Evolutionary conservation across 2,113 vertebrate species (phyloP).

Genomic region (Bostrychus sinensis): DNA sequence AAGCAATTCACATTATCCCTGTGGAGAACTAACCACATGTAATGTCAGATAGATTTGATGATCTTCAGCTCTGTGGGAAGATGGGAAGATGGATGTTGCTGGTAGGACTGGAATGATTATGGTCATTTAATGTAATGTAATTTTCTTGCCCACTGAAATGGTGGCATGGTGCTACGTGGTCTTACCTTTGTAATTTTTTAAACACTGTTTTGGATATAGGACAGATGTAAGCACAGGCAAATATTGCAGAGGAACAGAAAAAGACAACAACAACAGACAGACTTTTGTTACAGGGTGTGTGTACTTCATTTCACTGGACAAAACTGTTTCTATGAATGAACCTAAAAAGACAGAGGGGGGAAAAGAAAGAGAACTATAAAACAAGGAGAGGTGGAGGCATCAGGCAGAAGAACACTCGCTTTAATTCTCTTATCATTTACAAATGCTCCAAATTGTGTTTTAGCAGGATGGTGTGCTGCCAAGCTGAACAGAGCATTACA

Average conservation of each 20-base stretch:
- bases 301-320: constrained; percentile 19
- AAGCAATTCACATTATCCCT: too few species aligned
- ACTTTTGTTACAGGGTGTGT: constrained; percentile 19
- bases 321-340: constrained; percentile 38
- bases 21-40: too few species aligned
- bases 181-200: too few species aligned
- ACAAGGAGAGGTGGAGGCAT: constrained; percentile 15
- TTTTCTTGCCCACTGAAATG: too few species aligned
- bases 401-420: constrained; percentile 50
- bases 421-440: constrained; percentile 69
- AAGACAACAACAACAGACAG: constrained; percentile 32
- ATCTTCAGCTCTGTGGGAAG: too few species aligned
- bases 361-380: constrained; percentile 13
- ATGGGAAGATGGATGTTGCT: too few species aligned
- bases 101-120: too few species aligned
- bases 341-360: constrained; percentile 17
- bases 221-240: too few species aligned
- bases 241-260: constrained; percentile 2
- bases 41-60: too few species aligned
- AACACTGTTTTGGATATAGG: too few species aligned
- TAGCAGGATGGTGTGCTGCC: constrained; percentile 48
- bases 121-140: too few species aligned
- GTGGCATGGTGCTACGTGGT: too few species aligned
- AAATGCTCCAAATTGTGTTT: constrained; percentile 73
- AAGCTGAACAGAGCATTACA: constrained; percentile 61